Conservation (phyloP, 2,797 vertebrate species). For the Oreochromis mossambicus region DNA sequence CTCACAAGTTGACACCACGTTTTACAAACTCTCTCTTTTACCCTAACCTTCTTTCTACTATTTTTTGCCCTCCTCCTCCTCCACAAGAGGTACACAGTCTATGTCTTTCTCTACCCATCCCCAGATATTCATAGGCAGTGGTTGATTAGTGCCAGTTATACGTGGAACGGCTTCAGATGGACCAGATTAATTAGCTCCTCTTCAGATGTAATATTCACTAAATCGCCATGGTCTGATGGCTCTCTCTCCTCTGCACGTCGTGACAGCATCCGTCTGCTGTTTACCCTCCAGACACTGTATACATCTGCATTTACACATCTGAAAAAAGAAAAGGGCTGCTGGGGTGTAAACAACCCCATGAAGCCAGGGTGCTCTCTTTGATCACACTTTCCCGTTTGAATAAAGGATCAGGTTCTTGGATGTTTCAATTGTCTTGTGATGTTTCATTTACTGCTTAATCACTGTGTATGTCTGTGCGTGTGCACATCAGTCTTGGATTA, state of each 20-base stretch:
- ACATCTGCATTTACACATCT: constrained; percentile 48
- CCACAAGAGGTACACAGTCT: not conserved
- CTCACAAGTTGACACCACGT: not conserved
- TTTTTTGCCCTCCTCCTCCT: not conserved
- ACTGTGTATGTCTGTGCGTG: not conserved
- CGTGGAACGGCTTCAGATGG: constrained; percentile 46
- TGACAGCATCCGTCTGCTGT: constrained; percentile 65
- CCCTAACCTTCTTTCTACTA: not conserved
- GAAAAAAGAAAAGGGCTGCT: constrained; percentile 12
- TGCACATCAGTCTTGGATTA: constrained; percentile 9
- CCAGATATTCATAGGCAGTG: constrained; percentile 27
- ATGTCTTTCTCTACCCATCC: not conserved
- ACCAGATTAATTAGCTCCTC: constrained; percentile 67
- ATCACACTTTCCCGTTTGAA: constrained; percentile 44
- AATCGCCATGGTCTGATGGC: constrained; percentile 37
- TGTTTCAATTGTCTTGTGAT: constrained; percentile 39
- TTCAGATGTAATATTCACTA: constrained; percentile 76
- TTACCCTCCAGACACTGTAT: constrained; percentile 46
- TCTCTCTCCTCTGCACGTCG: constrained; percentile 36
- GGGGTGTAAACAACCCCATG: constrained; percentile 30
- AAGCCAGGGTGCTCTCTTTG: constrained; percentile 34
- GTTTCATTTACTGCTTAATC: constrained; percentile 44
- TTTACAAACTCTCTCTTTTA: not conserved
- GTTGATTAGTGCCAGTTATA: constrained; percentile 45
- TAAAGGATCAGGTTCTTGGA: constrained; percentile 50